Percentiles rank a stretch among this genome's conserved stretches.
phyloP scores from a whole-genome alignment of 92 coral and sea anemone species.

The Chrysogorgia sp. region DNA sequence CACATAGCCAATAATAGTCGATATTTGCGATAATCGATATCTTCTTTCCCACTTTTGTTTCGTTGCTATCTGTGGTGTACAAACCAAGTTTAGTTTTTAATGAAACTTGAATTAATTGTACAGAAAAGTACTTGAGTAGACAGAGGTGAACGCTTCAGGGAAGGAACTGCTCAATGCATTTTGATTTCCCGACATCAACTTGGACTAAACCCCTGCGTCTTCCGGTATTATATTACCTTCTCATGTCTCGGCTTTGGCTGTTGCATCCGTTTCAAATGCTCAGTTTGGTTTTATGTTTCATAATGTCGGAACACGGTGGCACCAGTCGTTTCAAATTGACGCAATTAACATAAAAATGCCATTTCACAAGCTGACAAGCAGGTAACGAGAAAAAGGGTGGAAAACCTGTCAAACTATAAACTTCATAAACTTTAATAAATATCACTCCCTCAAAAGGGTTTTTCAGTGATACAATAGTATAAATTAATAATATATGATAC shows the following conservation, averaged over 20 bases:
- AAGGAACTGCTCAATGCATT: too few species aligned
- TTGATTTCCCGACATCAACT: background rate
- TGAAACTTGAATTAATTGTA: too few species aligned
- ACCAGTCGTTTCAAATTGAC: background rate
- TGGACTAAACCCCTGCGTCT: background rate
- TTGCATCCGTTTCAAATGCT: background rate
- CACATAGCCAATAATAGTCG: background rate
- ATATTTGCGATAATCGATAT: background rate
- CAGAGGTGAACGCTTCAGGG: too few species aligned
- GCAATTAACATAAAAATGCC: background rate
- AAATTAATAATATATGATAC: too few species aligned
- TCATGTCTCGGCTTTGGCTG: background rate
- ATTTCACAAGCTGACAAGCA: too few species aligned
- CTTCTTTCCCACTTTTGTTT: background rate
- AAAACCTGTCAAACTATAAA: too few species aligned
- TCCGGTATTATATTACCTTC: constrained; percentile 7
- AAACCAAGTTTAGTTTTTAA: too few species aligned
- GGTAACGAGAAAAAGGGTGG: too few species aligned
- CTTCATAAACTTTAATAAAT: too few species aligned
- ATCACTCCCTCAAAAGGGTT: too few species aligned
- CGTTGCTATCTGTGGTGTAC: background rate
- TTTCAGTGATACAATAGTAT: too few species aligned
- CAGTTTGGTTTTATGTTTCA: background rate
- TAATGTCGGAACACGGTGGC: background rate
- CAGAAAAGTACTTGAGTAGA: too few species aligned